These are phyloP conservation scores for Nephrotoma appendiculata DNA, from an alignment of 2,888 invertebrate genomes.

Conservation along the genomic window DNA sequence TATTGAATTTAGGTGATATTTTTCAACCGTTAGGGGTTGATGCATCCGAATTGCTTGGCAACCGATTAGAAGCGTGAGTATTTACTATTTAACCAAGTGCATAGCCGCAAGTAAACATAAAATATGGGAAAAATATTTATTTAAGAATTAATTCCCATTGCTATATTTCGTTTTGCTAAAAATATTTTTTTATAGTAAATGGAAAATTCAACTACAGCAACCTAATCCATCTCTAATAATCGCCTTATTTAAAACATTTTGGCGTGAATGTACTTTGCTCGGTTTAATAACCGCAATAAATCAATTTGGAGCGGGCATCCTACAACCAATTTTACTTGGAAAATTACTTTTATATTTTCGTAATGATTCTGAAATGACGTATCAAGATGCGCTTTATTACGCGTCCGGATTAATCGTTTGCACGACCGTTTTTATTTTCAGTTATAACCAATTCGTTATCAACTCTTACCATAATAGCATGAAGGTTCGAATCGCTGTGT, in stretches of 20 bases:
- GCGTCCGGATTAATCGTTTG: conserved; percentile 31
- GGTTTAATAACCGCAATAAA: conserved; percentile 12
- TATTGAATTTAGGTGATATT: conserved; percentile 35
- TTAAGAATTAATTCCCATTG: neutral
- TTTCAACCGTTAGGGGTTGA: conserved; percentile 34
- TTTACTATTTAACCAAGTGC: neutral
- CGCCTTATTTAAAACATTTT: conserved; percentile 15
- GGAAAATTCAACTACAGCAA: conserved; percentile 11
- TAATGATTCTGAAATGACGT: conserved; percentile 30
- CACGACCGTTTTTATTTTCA: conserved; percentile 30
- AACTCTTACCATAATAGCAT: conserved; percentile 64
- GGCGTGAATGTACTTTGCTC: conserved; percentile 14
- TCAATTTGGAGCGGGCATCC: conserved; percentile 14
- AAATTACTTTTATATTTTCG: conserved; percentile 14
- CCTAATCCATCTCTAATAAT: conserved; percentile 13
- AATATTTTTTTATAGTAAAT: conserved; percentile 11
- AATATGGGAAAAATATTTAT: neutral
- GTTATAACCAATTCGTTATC: conserved; percentile 49
- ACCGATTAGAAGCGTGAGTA: conserved; percentile 35
- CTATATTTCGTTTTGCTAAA: neutral
- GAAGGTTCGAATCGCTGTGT: conserved; percentile 65
- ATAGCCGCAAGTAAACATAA: neutral
- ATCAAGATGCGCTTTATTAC: conserved; percentile 42
- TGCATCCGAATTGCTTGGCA: conserved; percentile 33
- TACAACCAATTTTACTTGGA: conserved; percentile 15